Conservation (phyloP, 2,888 invertebrate species). For the Leptopilina syphax region DNA sequence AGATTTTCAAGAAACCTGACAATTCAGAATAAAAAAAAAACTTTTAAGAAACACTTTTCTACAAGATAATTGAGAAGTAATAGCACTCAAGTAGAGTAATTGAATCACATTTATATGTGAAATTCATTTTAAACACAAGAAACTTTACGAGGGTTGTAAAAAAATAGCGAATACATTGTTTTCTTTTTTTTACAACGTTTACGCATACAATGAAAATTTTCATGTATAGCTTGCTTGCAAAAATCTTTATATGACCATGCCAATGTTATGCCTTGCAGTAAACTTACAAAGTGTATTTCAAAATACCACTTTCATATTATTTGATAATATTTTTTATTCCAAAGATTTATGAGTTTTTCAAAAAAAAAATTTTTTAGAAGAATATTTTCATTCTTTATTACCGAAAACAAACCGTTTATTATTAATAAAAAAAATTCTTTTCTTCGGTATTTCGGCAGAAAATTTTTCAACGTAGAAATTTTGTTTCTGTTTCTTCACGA, state of each 20-base stretch:
- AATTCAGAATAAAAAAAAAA: no score
- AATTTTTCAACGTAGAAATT: no score
- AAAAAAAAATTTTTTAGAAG: background rate
- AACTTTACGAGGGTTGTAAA: conserved; percentile 8
- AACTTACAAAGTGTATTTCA: background rate
- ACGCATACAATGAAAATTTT: conserved; percentile 10
- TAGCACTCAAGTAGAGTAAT: background rate
- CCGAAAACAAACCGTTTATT: no score
- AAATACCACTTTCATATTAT: background rate
- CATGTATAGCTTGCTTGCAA: background rate
- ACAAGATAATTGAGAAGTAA: conserved; percentile 7
- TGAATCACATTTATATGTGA: conserved; percentile 14
- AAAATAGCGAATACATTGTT: background rate
- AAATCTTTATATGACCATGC: background rate
- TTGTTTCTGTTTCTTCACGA: no score
- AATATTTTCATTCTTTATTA: no score
- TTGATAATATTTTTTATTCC: background rate
- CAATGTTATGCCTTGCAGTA: background rate
- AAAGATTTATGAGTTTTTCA: background rate
- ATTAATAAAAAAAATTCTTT: no score
- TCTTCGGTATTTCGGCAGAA: no score
- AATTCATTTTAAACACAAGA: conserved; percentile 1
- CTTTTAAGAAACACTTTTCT: no score
- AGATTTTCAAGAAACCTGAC: no score
- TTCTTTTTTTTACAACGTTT: background rate